Evolutionary conservation across 2,113 vertebrate species (phyloP).

Genomic region (Ceuthmochares aereus): DNA sequence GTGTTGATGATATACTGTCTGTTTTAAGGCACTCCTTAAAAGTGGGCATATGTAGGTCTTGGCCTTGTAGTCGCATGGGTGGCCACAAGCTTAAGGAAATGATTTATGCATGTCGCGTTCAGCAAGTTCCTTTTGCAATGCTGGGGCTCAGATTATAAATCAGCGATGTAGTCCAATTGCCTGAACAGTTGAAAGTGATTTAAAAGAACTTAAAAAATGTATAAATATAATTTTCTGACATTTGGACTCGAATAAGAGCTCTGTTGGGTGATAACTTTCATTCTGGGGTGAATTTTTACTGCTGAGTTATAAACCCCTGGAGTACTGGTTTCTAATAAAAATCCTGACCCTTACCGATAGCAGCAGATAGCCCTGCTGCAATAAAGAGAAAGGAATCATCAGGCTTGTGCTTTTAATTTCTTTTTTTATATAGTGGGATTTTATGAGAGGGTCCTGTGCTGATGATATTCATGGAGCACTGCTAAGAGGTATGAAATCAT

Average conservation of each 20-base stretch:
- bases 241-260: constrained; percentile 54
- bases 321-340: constrained; percentile 56
- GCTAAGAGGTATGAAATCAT: constrained; percentile 31
- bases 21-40: not conserved
- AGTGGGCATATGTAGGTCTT: not conserved
- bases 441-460: constrained; percentile 3
- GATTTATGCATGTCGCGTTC: not conserved
- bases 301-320: constrained; percentile 62
- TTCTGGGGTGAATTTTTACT: constrained; percentile 51
- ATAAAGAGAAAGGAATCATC: constrained; percentile 43
- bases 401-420: constrained; percentile 5
- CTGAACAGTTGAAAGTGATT: constrained; percentile 14
- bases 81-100: not conserved
- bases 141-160: not conserved
- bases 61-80: not conserved
- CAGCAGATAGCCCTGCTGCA: not conserved
- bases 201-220: constrained; percentile 55
- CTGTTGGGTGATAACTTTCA: constrained; percentile 56
- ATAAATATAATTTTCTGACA: constrained; percentile 50
- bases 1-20: not conserved
- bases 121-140: not conserved
- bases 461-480: constrained; percentile 32
- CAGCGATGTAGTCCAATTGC: not conserved
- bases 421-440: not conserved
- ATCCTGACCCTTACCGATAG: constrained; percentile 40